A percentile compares a stretch with the other conserved stretches of the same genome.
Conservation (phyloP, 2,888 invertebrate genomes). For the Drosophila meridionalis region DNA sequence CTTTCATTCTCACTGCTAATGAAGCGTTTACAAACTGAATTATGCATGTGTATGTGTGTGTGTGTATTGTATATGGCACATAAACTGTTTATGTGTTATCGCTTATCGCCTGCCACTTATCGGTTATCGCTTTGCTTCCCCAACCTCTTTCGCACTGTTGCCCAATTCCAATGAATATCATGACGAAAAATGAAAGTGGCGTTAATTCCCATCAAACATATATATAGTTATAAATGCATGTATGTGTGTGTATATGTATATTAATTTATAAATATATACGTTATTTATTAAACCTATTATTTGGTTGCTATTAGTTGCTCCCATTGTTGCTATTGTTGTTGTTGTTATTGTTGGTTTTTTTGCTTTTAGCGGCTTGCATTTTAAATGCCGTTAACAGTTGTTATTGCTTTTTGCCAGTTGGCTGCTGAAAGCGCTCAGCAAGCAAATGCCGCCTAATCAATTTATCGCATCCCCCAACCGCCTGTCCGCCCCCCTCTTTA, state of each 20-base stretch:
- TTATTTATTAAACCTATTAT: slow-evolving; percentile 46
- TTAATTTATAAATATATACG: neutral
- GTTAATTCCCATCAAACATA: slow-evolving; percentile 21
- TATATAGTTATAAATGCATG: neutral
- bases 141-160: neutral
- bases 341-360: slow-evolving; percentile 12
- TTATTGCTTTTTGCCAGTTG: slow-evolving; percentile 33
- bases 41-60: neutral
- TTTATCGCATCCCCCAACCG: slow-evolving; percentile 22
- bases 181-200: slow-evolving; percentile 39
- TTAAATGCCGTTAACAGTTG: slow-evolving; percentile 35
- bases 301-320: slow-evolving; percentile 36
- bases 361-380: slow-evolving; percentile 48
- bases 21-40: slow-evolving; percentile 2
- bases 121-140: slow-evolving; percentile 17
- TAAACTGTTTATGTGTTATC: slow-evolving; percentile 14
- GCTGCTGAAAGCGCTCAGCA: slow-evolving; percentile 40
- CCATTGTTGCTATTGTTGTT: slow-evolving; percentile 26
- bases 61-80: neutral
- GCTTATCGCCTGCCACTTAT: slow-evolving; percentile 24
- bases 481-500: neutral
- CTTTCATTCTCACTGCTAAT: slow-evolving; percentile 3
- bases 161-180: slow-evolving; percentile 11
- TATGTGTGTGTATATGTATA: neutral
- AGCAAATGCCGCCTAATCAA: slow-evolving; percentile 60